phyloP scores from a whole-genome alignment of 2,113 vertebrate genomes.

The Choloepus hoffmanni region DNA sequence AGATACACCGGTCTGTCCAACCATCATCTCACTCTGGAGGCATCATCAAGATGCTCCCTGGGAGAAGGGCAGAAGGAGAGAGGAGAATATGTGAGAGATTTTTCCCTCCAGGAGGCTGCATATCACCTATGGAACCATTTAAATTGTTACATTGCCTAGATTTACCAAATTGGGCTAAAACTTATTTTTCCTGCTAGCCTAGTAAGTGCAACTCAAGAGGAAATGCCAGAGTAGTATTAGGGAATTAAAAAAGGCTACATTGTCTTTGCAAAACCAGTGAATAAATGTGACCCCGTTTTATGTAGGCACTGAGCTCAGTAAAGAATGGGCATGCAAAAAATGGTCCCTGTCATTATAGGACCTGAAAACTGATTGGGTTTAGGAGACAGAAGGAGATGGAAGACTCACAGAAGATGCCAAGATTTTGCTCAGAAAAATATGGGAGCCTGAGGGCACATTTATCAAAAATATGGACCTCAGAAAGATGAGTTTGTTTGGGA shows the following conservation, averaged over 20 bases:
- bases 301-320: not conserved
- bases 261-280: conserved; percentile 26
- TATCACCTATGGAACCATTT: not conserved
- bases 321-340: not conserved
- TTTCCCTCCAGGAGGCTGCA: not conserved
- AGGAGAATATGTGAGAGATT: accelerated
- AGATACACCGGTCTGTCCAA: not conserved
- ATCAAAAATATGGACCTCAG: not conserved
- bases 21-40: not conserved
- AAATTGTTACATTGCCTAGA: not conserved
- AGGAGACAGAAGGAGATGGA: not conserved
- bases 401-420: not conserved
- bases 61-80: not conserved
- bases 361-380: not conserved
- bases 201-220: not conserved
- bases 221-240: not conserved
- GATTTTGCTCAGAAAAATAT: not conserved
- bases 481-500: not conserved
- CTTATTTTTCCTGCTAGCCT: not conserved
- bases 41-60: not conserved
- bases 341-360: not conserved
- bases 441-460: not conserved
- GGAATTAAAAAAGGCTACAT: not conserved
- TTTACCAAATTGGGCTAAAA: not conserved
- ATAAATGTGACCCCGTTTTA: not conserved